Evolutionary conservation across 2,888 invertebrate species (phyloP).

Genomic region (Caenorhabditis imperialis): DNA sequence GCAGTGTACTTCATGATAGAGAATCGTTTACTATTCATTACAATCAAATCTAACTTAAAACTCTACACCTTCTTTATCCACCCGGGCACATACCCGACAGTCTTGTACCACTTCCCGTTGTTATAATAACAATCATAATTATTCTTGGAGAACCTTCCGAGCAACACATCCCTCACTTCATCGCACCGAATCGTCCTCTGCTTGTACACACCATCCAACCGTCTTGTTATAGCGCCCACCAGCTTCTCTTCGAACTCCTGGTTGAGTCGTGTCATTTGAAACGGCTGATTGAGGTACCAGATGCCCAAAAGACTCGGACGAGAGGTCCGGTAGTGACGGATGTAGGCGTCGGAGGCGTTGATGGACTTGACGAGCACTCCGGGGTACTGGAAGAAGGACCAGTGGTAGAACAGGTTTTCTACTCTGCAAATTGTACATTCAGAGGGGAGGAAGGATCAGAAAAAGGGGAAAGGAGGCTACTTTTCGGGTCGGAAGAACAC

Average conservation of each 20-base stretch:
- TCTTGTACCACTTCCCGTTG: too few relatives aligned
- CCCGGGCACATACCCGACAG: too few relatives aligned
- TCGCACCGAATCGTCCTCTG: slow-evolving; percentile 4
- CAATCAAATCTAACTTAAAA: too few relatives aligned
- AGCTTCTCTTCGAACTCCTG: neutral
- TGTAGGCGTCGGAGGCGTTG: neutral
- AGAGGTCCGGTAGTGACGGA: neutral
- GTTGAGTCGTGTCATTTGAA: neutral
- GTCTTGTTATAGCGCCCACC: neutral
- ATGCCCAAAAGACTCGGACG: neutral
- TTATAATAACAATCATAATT: slow-evolving; percentile 13
- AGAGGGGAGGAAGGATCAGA: neutral
- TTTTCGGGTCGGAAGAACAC: neutral
- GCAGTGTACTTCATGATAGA: too few relatives aligned
- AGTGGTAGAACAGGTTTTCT: slow-evolving; percentile 5
- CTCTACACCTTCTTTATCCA: too few relatives aligned
- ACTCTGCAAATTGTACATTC: neutral
- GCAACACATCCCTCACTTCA: neutral
- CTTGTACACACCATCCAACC: slow-evolving; percentile 1
- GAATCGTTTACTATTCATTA: too few relatives aligned
- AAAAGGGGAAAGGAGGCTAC: neutral
- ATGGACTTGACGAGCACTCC: neutral
- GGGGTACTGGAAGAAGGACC: neutral
- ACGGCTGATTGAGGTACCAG: neutral
- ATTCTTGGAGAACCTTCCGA: neutral